phyloP scores from a whole-genome alignment of 2,113 vertebrate species.

The Gavia stellata region DNA sequence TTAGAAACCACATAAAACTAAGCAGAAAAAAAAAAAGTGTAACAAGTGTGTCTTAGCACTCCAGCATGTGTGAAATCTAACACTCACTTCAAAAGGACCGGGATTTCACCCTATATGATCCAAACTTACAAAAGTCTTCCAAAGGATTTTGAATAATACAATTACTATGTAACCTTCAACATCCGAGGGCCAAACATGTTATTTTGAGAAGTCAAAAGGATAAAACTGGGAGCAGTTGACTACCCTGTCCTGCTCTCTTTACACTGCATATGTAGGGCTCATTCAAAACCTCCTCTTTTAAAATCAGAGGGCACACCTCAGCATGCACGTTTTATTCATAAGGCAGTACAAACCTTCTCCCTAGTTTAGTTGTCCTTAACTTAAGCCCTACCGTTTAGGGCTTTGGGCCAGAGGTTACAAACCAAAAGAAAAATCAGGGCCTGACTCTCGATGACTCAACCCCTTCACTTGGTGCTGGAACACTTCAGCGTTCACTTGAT shows the following conservation, averaged over 20 bases:
- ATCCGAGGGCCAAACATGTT: background rate
- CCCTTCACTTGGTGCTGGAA: background rate
- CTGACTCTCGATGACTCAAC: conserved; percentile 11
- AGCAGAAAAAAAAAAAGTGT: background rate
- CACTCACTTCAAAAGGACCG: background rate
- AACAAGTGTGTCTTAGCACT: background rate
- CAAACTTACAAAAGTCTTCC: background rate
- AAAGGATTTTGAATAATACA: background rate
- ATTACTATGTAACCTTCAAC: background rate
- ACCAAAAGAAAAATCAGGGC: conserved; percentile 6
- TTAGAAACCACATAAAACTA: background rate
- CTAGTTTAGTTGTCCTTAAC: background rate
- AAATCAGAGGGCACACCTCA: background rate
- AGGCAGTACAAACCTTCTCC: background rate
- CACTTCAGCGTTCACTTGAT: background rate
- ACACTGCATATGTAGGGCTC: background rate
- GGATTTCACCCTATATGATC: background rate
- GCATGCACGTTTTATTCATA: background rate
- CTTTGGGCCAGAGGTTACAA: conserved; percentile 30
- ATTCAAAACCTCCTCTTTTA: background rate
- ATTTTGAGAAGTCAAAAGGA: conserved; percentile 4
- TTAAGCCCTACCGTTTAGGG: background rate
- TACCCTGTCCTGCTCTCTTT: background rate
- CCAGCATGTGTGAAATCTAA: background rate
- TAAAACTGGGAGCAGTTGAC: background rate